These are phyloP conservation scores for Melipona bicolor DNA, from an alignment of 2,888 invertebrate species.

Conservation along the genomic window DNA sequence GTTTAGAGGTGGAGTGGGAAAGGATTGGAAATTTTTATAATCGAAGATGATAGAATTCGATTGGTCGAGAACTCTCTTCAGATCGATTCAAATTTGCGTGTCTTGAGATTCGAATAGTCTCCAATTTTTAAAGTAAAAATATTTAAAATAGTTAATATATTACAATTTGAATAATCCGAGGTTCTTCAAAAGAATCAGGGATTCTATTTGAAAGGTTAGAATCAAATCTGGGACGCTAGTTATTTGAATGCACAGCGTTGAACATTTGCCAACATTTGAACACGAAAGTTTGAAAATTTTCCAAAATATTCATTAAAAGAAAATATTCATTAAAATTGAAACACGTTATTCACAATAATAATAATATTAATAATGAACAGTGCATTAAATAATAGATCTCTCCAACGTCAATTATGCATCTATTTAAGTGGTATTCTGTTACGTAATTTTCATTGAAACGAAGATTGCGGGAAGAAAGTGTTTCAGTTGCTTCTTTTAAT, in stretches of 20 bases:
- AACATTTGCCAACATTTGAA: not conserved
- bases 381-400: not conserved
- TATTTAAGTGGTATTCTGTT: not conserved
- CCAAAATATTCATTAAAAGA: not conserved
- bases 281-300: not conserved
- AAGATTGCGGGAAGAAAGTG: not conserved
- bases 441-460: not conserved
- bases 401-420: not conserved
- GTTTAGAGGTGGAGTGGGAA: not conserved
- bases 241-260: not conserved
- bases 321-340: not conserved
- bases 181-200: no score
- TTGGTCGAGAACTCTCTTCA: no score
- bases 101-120: not conserved
- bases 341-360: not conserved
- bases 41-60: no score
- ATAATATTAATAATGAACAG: not conserved
- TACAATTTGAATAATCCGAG: no score
- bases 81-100: not conserved
- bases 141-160: no score
- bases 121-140: no score
- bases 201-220: no score
- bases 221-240: not conserved
- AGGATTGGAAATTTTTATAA: no score
- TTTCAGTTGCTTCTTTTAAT: constrained; percentile 29